Base-by-base conservation (phyloP, 2,113 vertebrate species). In the Phylloscopus trochiloides region DNA sequence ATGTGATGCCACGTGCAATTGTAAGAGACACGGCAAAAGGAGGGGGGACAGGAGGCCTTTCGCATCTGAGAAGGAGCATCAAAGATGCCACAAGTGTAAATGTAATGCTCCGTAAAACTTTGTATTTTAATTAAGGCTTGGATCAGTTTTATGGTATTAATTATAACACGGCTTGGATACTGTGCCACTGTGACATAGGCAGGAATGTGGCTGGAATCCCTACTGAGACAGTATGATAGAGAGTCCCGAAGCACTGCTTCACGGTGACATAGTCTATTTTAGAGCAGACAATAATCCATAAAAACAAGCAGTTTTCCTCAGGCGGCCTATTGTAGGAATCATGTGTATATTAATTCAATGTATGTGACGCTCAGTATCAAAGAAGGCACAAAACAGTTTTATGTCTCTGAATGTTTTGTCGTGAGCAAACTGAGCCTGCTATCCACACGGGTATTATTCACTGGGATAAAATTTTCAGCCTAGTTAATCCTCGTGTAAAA, bases 151-250 rank as follows among this genome's bases (percentile, higher is more conserved):
- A 52, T 29, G 24, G 18, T 36, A 32, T 36, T 29, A 31, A 43
- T 38, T 47, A 51, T 28, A 61, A n/a, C 74, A 19, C 5, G 52
- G 67, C 26, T 51, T 34, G n/a, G 11, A 40, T 48, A 17, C 19
- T 58, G 28, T 6, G 17, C 13, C 5, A 13, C 2, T 42, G 75
- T 25, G 19, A 61, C 21, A 50, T 3, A 71, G 43, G 36, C 29
- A 88, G 10, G 15, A 66, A 59, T 2, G 18, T 3, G 58, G 42
- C 0, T 54, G 71, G 51, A 76, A 50, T 15, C 12, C 17, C 57
- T 74, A 7, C 51, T 14, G 4, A 92, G 51, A 48, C 0, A 4
- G 17, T 18, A 6, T 1, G 34, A 59, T 0, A 0, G 19, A 40
- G 29, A 70, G 57, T 15, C 19, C 51, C 5, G 11, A 47, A 63